Evolutionary conservation across 2,888 invertebrate species (phyloP).

Genomic region (Acanthosepion pharaonis): DNA sequence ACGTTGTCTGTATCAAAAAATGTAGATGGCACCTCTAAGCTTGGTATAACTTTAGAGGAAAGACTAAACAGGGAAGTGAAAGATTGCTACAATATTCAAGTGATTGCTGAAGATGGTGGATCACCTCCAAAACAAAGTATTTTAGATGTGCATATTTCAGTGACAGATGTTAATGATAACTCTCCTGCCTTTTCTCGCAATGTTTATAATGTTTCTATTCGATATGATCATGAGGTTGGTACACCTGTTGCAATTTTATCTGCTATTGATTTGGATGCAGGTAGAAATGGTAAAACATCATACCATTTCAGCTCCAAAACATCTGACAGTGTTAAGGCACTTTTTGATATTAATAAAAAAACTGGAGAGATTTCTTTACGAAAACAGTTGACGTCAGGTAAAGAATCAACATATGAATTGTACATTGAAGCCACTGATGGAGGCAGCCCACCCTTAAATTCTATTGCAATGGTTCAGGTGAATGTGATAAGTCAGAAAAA

Average conservation of each 20-base stretch:
- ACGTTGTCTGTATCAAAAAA: neutral
- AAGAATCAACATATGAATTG: neutral
- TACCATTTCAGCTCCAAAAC: neutral
- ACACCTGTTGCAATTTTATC: neutral
- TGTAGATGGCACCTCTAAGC: neutral
- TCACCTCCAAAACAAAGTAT: neutral
- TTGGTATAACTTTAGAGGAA: neutral
- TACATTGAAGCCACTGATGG: neutral
- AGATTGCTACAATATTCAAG: neutral
- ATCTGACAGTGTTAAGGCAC: neutral
- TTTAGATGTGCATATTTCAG: conserved; percentile 8
- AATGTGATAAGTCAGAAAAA: neutral
- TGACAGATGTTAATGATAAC: neutral
- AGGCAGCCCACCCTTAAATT: neutral
- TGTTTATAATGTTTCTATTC: neutral
- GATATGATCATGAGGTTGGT: neutral
- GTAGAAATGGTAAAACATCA: neutral
- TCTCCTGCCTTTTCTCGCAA: neutral
- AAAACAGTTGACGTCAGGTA: neutral
- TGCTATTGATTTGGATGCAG: neutral
- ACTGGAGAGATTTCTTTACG: neutral
- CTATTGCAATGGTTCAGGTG: neutral
- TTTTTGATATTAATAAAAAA: neutral
- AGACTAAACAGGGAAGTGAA: neutral
- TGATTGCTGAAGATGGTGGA: neutral